These are phyloP conservation scores for Bombus haemorrhoidalis DNA, from an alignment of 1,140 invertebrate genomes.

Conservation along the genomic window DNA sequence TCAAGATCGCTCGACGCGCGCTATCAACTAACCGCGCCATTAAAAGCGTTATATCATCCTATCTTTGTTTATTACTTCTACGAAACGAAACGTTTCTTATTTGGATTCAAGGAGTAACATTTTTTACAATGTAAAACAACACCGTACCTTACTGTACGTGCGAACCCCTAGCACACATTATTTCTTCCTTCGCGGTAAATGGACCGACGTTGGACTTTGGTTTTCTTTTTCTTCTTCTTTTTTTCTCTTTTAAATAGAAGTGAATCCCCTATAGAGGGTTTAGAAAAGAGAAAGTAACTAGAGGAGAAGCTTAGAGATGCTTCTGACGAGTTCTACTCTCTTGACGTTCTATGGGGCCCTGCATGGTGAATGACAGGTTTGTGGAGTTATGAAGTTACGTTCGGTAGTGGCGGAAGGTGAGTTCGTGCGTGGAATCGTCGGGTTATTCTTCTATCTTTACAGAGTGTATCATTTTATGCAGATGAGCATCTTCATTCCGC, in stretches of 20 bases:
- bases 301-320: neutral
- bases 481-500: no score
- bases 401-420: neutral
- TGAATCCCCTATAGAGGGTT: neutral
- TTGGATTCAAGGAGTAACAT: neutral
- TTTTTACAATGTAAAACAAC: neutral
- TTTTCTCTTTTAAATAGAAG: no score
- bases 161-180: conserved; percentile 54
- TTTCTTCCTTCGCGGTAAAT: conserved; percentile 38
- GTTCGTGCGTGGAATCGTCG: neutral
- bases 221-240: neutral
- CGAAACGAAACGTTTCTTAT: neutral
- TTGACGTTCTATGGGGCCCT: neutral
- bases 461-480: no score
- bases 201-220: neutral
- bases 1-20: neutral
- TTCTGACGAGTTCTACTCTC: neutral
- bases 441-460: neutral
- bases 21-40: neutral
- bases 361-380: conserved; percentile 14
- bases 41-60: neutral
- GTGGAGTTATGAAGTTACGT: neutral
- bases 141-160: neutral
- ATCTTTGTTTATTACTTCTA: neutral
- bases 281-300: no score